These are phyloP conservation scores for Dicycla oo DNA, from an alignment of 2,888 invertebrate genomes.

Conservation along the genomic window DNA sequence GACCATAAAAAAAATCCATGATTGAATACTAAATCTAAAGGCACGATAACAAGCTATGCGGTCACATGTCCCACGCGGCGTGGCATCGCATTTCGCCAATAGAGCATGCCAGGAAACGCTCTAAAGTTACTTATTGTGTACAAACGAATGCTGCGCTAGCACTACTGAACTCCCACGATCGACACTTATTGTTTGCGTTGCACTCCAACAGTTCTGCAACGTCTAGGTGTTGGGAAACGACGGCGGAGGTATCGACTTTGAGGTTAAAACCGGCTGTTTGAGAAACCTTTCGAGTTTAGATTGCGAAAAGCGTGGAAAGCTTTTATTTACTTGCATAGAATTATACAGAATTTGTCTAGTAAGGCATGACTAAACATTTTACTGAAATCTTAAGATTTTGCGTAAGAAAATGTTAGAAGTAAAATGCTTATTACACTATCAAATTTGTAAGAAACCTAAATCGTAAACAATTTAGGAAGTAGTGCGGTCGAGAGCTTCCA, in stretches of 20 bases:
- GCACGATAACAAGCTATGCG: slow-evolving; percentile 61
- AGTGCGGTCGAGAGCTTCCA: too few species aligned
- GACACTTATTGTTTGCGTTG: slow-evolving; percentile 85
- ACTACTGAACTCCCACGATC: slow-evolving; percentile 84
- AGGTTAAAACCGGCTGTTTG: slow-evolving; percentile 85
- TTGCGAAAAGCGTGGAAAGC: slow-evolving; percentile 88
- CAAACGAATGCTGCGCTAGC: slow-evolving; percentile 75
- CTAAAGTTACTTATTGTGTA: slow-evolving; percentile 80
- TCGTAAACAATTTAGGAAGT: too few species aligned
- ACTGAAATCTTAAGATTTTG: slow-evolving; percentile 45
- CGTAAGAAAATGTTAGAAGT: not conserved
- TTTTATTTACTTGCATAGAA: slow-evolving; percentile 73
- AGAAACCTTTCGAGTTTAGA: slow-evolving; percentile 84
- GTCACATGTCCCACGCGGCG: slow-evolving; percentile 70
- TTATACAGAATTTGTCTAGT: slow-evolving; percentile 70
- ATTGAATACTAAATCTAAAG: slow-evolving; percentile 20
- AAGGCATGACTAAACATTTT: slow-evolving; percentile 60
- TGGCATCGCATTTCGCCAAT: slow-evolving; percentile 80
- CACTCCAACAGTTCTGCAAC: slow-evolving; percentile 88
- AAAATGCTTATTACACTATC: too few species aligned
- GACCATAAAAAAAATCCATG: not conserved
- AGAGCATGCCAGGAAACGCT: slow-evolving; percentile 82
- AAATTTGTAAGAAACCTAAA: too few species aligned
- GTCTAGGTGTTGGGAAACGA: slow-evolving; percentile 83
- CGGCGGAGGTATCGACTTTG: slow-evolving; percentile 78